phyloP scores from a whole-genome alignment of 2,888 invertebrate species.

The Aspidiotus rigidus region DNA sequence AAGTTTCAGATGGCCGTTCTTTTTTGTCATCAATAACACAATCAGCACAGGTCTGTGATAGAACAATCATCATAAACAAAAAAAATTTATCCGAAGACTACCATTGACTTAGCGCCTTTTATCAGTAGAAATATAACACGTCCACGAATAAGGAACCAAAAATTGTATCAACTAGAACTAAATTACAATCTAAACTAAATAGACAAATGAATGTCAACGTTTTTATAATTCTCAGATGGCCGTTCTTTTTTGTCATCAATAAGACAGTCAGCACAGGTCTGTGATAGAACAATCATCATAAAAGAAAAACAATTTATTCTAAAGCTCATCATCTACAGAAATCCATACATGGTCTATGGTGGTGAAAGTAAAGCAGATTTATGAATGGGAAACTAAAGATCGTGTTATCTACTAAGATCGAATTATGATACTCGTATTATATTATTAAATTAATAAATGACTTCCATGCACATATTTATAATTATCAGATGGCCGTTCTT shows the following conservation, averaged over 20 bases:
- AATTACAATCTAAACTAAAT: neutral
- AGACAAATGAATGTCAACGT: neutral
- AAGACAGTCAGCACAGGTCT: slow-evolving; percentile 43
- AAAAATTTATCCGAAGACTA: neutral
- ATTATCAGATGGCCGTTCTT: slow-evolving; percentile 17
- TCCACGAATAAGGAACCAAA: neutral
- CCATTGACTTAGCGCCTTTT: neutral
- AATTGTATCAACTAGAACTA: neutral
- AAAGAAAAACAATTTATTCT: too few species aligned
- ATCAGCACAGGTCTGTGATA: slow-evolving; percentile 44
- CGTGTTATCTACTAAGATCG: too few species aligned
- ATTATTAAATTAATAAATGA: too few species aligned
- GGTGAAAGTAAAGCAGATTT: too few species aligned
- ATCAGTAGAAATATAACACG: too few species aligned
- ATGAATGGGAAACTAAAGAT: too few species aligned
- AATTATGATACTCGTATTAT: too few species aligned
- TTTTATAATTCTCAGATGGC: slow-evolving; percentile 20
- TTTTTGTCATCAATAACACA: slow-evolving; percentile 39
- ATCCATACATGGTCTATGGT: too few species aligned
- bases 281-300: slow-evolving; percentile 38
- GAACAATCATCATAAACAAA: slow-evolving; percentile 42
- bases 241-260: slow-evolving; percentile 38
- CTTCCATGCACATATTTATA: too few species aligned
- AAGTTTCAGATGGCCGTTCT: slow-evolving; percentile 43
- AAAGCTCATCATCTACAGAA: neutral